Conservation (phyloP, 2,113 vertebrate species). For the Phodopus roborovskii region DNA sequence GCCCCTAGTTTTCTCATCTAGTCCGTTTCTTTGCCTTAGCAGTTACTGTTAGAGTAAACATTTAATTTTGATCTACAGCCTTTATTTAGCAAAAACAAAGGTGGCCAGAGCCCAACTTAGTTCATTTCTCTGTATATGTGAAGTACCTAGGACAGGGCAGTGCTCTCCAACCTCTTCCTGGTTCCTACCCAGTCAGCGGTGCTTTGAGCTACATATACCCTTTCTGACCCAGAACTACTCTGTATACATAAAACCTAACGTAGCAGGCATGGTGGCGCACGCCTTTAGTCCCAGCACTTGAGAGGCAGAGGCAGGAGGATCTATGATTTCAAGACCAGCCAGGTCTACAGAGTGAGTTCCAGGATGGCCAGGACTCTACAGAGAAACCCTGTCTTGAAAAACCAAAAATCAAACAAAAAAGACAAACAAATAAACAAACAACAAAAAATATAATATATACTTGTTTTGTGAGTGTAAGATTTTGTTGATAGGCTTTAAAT, state of each 20-base stretch:
- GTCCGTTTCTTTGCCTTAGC: constrained; percentile 17
- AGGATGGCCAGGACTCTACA: not conserved
- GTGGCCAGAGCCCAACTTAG: not conserved
- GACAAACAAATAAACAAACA: not conserved
- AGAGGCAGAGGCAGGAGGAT: not conserved
- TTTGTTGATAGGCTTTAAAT: constrained; percentile 30
- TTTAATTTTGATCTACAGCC: not conserved
- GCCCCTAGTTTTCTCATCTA: not conserved
- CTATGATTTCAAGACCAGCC: not conserved
- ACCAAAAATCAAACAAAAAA: not conserved
- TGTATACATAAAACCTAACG: not conserved
- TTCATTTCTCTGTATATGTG: constrained; percentile 28
- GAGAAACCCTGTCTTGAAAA: not conserved
- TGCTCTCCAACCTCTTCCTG: constrained; percentile 23
- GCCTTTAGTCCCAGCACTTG: not conserved
- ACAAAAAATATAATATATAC: not conserved
- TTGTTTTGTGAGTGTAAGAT: not conserved
- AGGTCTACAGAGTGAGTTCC: not conserved
- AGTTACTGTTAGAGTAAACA: not conserved
- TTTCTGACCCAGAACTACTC: not conserved
- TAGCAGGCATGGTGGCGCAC: no score
- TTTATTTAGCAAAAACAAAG: constrained; percentile 52
- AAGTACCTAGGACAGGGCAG: not conserved
- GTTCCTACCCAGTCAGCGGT: not conserved
- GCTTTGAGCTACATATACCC: not conserved